Base-by-base conservation (phyloP, 2,113 vertebrate genomes). In the Glareola pratincola region DNA sequence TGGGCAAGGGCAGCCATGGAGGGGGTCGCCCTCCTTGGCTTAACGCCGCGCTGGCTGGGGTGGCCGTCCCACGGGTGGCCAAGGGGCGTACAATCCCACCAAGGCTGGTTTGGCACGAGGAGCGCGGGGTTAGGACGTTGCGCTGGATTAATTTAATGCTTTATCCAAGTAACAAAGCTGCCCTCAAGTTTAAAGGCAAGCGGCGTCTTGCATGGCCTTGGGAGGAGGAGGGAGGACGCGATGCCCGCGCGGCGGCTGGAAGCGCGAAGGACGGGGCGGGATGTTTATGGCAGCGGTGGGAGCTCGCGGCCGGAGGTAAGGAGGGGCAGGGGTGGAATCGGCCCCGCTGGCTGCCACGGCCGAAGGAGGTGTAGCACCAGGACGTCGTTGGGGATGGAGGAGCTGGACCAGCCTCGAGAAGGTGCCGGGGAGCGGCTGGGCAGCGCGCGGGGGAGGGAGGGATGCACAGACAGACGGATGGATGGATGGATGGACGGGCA, bases 311-410 rank as follows among this genome's bases (percentile, higher is more conserved):
- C 41, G 4, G 21, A 43, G 66, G 81, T 56, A 9, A 18, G 41
- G 57, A 17, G 36, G 27, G 34, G 32, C 45, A 24, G 60, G 50
- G 41, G 37, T 8, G 32, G 57, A 9, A 32, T 6, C 2, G 2
- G 39, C 50, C 26, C 2, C 5, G 6, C 21, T 6, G 1, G 3
- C 4, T 1, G 2, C 14, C 3, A 3, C 36, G 12, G 50, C 23
- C 1, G 3, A 47, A n/a, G 47, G 54, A 54, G 56, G 7, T 2
- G 48, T 2, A 6, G 41, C 29, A 6, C 23, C 2, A 1, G 29
- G 18, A 64, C 41, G 24, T 4, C 1, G 6, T 6, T n/a, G 4
- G 53, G 0, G 53, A 6, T 1, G 32, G 47, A 10, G 68, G 2
- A 2, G 37, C 51, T 9, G 41, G 6, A 1, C 41, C 10, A 4